phyloP scores from a whole-genome alignment of 2,888 invertebrate genomes.

The Tricholauxania praeusta region DNA sequence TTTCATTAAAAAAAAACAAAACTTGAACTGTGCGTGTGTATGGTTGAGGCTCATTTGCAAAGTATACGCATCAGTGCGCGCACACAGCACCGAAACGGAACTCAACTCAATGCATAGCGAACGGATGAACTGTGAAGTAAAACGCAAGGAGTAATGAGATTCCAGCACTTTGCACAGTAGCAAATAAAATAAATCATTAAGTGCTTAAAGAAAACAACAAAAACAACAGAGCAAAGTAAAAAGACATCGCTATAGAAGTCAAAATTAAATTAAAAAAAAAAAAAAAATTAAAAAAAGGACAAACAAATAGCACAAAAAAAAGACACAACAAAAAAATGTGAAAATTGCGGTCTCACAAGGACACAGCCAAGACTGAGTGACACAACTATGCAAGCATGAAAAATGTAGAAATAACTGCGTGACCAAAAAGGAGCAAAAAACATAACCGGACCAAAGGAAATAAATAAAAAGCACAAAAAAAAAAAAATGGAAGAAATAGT shows the following conservation, averaged over 20 bases:
- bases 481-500: not conserved
- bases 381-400: conserved; percentile 29
- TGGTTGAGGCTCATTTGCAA: not conserved
- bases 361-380: conserved; percentile 4
- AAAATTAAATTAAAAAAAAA: too few species aligned
- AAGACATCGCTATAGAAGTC: not conserved
- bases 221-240: not conserved
- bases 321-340: conserved; percentile 1
- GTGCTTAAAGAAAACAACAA: conserved; percentile 26
- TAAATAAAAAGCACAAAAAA: not conserved
- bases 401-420: conserved; percentile 28
- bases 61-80: conserved; percentile 7
- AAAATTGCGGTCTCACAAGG: conserved; percentile 26
- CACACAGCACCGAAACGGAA: conserved; percentile 13
- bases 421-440: conserved; percentile 13
- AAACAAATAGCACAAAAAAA: not conserved
- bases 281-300: too few species aligned
- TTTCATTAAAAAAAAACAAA: not conserved
- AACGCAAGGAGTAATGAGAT: conserved; percentile 25
- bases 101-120: not conserved
- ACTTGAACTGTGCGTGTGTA: too few species aligned
- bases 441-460: not conserved
- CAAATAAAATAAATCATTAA: conserved; percentile 36
- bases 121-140: not conserved
- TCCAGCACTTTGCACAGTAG: conserved; percentile 21